Evolutionary conservation across 2,797 vertebrate genomes (phyloP).

Genomic region (Phrynocephalus guinanensis): DNA sequence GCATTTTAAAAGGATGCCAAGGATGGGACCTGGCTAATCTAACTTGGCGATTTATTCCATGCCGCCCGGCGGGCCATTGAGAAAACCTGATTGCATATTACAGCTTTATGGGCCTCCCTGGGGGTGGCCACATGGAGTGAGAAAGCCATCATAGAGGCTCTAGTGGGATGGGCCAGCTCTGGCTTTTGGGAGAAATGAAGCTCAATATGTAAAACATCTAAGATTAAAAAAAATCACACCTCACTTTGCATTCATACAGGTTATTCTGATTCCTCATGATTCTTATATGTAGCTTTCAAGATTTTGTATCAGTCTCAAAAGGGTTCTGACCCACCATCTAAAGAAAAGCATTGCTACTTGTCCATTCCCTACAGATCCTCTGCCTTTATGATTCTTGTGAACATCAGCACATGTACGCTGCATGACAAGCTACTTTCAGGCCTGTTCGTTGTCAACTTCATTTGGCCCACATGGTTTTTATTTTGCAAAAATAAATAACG

Average conservation of each 20-base stretch:
- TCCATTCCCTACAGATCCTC: neutral
- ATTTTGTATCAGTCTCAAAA: neutral
- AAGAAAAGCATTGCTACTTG: neutral
- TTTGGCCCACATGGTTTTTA: slow-evolving; percentile 2
- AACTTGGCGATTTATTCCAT: too few relatives aligned
- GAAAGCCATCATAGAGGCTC: too few relatives aligned
- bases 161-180: too few relatives aligned
- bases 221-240: neutral
- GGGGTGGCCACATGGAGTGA: too few relatives aligned
- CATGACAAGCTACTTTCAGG: slow-evolving; percentile 20
- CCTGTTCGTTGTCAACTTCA: slow-evolving; percentile 13
- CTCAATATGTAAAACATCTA: neutral
- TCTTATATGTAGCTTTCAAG: neutral
- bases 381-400: neutral
- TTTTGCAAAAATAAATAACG: neutral
- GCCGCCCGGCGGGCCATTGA: too few relatives aligned
- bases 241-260: neutral
- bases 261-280: neutral
- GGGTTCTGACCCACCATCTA: neutral
- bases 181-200: neutral
- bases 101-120: too few relatives aligned
- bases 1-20: too few relatives aligned
- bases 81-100: too few relatives aligned
- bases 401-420: neutral
- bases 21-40: too few relatives aligned